Evolutionary conservation across 2,797 vertebrate genomes (phyloP).

Genomic region (Argentina silus): DNA sequence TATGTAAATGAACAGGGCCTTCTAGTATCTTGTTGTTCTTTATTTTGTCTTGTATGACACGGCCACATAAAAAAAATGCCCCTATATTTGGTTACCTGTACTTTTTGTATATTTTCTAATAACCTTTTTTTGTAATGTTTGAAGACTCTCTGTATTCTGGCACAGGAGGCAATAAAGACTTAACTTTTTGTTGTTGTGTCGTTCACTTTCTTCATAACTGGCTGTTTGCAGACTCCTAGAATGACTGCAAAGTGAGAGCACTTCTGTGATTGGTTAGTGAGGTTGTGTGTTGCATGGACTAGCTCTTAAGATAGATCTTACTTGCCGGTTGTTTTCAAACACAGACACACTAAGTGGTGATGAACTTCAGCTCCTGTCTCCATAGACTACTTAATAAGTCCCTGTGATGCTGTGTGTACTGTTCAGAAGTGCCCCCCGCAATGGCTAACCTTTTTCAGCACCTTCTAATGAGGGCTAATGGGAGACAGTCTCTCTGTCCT

Average conservation of each 20-base stretch:
- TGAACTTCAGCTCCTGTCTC: slow-evolving; percentile 37
- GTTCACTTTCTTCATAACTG: not conserved
- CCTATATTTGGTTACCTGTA: slow-evolving; percentile 63
- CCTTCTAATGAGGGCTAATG: slow-evolving; percentile 55
- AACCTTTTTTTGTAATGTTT: slow-evolving; percentile 59
- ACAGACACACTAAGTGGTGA: slow-evolving; percentile 16
- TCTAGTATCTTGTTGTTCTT: slow-evolving; percentile 3
- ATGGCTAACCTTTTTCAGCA: slow-evolving; percentile 63
- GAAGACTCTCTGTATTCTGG: slow-evolving; percentile 56
- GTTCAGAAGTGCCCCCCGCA: slow-evolving; percentile 39
- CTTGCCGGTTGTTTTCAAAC: slow-evolving; percentile 23
- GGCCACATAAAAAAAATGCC: slow-evolving; percentile 32
- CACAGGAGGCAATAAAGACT: slow-evolving; percentile 64
- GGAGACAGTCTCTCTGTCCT: not conserved
- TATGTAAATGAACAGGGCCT: slow-evolving; percentile 16
- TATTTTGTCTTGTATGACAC: slow-evolving; percentile 46
- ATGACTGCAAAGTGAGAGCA: not conserved
- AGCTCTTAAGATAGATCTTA: not conserved
- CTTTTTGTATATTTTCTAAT: slow-evolving; percentile 71
- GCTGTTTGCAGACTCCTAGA: not conserved
- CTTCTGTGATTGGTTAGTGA: not conserved
- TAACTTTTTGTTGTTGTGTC: slow-evolving; percentile 41
- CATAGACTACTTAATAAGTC: slow-evolving; percentile 57
- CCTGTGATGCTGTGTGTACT: slow-evolving; percentile 45
- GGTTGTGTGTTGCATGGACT: not conserved